Conservation (phyloP, 1,140 invertebrate genomes). For the Arctopsyche grandis region DNA sequence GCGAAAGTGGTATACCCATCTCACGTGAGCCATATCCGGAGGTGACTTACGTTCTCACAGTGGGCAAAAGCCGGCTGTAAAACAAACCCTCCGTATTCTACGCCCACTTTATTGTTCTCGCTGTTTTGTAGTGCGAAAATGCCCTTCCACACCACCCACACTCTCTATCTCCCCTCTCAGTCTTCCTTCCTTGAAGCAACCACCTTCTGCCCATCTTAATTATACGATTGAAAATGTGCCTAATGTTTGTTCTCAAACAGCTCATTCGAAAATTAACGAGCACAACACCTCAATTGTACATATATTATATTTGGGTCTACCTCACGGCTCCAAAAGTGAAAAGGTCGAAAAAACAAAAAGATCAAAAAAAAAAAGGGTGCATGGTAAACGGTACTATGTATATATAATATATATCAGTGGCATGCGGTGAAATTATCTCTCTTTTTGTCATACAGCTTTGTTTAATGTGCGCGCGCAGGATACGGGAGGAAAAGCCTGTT, state of each 20-base stretch:
- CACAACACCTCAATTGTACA: too few species aligned
- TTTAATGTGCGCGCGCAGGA: too few species aligned
- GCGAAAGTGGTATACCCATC: constrained; percentile 40
- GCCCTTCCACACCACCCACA: constrained; percentile 8
- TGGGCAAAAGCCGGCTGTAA: constrained; percentile 43
- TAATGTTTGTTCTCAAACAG: constrained; percentile 27
- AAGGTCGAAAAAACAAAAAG: too few species aligned
- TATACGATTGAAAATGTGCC: constrained; percentile 29
- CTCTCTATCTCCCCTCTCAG: background rate
- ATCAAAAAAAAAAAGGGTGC: too few species aligned
- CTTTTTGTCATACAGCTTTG: too few species aligned
- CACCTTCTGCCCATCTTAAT: constrained; percentile 18
- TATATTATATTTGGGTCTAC: background rate
- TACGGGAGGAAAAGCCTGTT: too few species aligned
- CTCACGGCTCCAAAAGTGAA: too few species aligned
- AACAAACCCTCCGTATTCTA: constrained; percentile 41
- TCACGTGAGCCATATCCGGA: constrained; percentile 44
- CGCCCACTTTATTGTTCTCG: constrained; percentile 42
- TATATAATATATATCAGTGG: too few species aligned
- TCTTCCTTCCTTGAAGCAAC: background rate
- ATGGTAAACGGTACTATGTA: too few species aligned
- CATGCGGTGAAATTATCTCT: too few species aligned
- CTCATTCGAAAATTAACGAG: constrained; percentile 12
- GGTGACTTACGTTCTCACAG: constrained; percentile 40
- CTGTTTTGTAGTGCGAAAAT: constrained; percentile 40